A percentile compares a stretch with the other conserved stretches of the same genome.
Conservation (phyloP, 2,888 invertebrate species). For the Euclidia mi region DNA sequence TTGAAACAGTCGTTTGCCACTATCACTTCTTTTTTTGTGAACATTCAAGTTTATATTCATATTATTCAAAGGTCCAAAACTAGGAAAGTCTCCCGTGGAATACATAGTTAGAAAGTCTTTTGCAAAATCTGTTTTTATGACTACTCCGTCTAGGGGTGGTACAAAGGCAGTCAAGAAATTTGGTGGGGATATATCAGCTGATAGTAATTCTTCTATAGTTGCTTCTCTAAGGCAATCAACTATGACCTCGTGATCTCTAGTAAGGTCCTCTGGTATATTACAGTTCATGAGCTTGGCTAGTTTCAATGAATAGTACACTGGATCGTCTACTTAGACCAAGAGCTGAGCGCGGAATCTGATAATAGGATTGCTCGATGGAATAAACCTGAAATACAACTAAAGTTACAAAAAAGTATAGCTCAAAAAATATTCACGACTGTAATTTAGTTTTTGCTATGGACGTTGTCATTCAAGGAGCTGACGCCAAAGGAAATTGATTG, state of each 20-base stretch:
- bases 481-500: too few species aligned
- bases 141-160: conserved; percentile 98
- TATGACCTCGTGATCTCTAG: conserved; percentile 95
- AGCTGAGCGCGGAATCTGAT: conserved; percentile 96
- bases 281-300: conserved; percentile 96
- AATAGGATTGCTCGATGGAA: conserved; percentile 96
- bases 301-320: too few species aligned
- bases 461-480: too few species aligned
- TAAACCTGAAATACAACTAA: conserved; percentile 89
- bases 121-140: conserved; percentile 96
- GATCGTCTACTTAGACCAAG: conserved; percentile 97
- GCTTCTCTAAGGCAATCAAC: conserved; percentile 95
- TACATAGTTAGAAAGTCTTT: conserved; percentile 94
- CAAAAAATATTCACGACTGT: conserved; percentile 24
- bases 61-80: conserved; percentile 90
- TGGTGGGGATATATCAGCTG: conserved; percentile 94
- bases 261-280: conserved; percentile 94
- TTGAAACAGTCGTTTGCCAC: conserved; percentile 89
- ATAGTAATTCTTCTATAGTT: conserved; percentile 93
- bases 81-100: conserved; percentile 91
- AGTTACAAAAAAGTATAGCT: conserved; percentile 31
- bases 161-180: conserved; percentile 97
- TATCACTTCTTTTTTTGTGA: conserved; percentile 91
- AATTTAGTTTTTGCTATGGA: too few species aligned
- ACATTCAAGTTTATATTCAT: conserved; percentile 88